A percentile compares a stretch with the other conserved stretches of the same genome.
phyloP scores from a whole-genome alignment of 2,113 vertebrate species.

The Ptyas mucosa region DNA sequence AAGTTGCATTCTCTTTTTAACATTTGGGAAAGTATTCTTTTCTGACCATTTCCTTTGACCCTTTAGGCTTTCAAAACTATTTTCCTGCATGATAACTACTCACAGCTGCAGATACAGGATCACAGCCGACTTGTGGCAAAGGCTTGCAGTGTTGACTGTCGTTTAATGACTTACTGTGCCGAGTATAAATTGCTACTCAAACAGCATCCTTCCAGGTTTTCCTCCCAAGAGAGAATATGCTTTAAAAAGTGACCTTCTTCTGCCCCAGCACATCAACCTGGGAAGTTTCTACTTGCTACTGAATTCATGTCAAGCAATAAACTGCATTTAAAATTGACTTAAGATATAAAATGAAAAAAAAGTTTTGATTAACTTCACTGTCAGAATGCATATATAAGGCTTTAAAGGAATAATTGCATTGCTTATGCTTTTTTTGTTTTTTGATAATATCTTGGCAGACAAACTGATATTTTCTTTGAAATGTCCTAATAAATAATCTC shows the following conservation, averaged over 20 bases:
- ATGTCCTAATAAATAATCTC: slow-evolving; percentile 19
- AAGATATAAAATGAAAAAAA: slow-evolving; percentile 52
- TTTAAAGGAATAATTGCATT: slow-evolving; percentile 23
- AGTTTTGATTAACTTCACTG: background rate
- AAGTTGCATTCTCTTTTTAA: slow-evolving; percentile 4
- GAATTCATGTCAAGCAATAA: slow-evolving; percentile 66
- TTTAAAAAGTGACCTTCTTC: slow-evolving; percentile 66
- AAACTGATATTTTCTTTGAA: slow-evolving; percentile 5
- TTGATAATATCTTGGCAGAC: background rate
- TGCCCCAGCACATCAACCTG: slow-evolving; percentile 60
- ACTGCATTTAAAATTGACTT: slow-evolving; percentile 58
- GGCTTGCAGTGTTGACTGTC: slow-evolving; percentile 25
- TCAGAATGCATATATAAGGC: slow-evolving; percentile 16
- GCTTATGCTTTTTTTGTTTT: background rate
- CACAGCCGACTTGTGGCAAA: slow-evolving; percentile 49
- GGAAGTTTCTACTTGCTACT: slow-evolving; percentile 64
- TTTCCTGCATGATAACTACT: slow-evolving; percentile 44
- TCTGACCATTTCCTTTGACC: slow-evolving; percentile 1
- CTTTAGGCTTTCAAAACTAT: slow-evolving; percentile 36
- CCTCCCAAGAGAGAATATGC: slow-evolving; percentile 61
- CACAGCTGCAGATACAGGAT: slow-evolving; percentile 44
- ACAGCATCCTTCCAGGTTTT: slow-evolving; percentile 68
- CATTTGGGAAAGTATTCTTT: background rate
- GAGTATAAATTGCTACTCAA: slow-evolving; percentile 66
- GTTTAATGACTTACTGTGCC: slow-evolving; percentile 60